Evolutionary conservation across 2,113 vertebrate species (phyloP), one percentile per base, ranked within the genome.

Genomic region (Lagopus leucura): DNA sequence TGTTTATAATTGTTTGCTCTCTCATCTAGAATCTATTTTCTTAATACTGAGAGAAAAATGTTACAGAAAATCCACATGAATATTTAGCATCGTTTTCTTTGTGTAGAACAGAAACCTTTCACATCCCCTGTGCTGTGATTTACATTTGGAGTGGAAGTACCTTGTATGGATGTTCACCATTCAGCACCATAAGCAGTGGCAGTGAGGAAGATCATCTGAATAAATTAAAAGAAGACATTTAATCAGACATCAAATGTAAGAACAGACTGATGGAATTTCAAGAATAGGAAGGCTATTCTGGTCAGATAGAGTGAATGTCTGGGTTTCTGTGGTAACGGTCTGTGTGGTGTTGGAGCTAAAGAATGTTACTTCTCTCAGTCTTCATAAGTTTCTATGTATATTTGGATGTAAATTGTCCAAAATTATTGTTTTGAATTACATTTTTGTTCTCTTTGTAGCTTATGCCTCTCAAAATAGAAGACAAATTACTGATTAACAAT

Each of bases 401-500:
- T 81, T 71, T 77, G 50, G 45, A 40, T 6, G 16, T 38, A 70
- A 90, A 54, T 38, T 72, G 13, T 75, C 40, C 90, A 36, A 82
- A 82, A n/a, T 25, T 72, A 2, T n/a, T 63, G 19, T 65, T 30
- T 54, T 92, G 55, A 96, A 28, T 71, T 55, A 14, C 2, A 61
- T 82, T 86, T 87, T 85, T 84, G 2, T 80, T 94, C 91, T 75
- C 70, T 84, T 88, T 72, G 38, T 58, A 97, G 95, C 18, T 75
- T 38, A 4, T 19, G 6, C 17, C 65, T 86, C 69, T 7, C 43
- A 75, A 84, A 84, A 57, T 17, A 34, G 96, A 96, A 91, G 93
- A 92, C 57, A 69, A 15, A 83, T 72, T 79, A 69, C 66, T 69
- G 73, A 48, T 65, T 75, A 94, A 94, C 82, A 83, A 97, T 97